These are phyloP conservation scores for Melanchra persicariae DNA, from an alignment of 2,888 invertebrate genomes.

Conservation along the genomic window DNA sequence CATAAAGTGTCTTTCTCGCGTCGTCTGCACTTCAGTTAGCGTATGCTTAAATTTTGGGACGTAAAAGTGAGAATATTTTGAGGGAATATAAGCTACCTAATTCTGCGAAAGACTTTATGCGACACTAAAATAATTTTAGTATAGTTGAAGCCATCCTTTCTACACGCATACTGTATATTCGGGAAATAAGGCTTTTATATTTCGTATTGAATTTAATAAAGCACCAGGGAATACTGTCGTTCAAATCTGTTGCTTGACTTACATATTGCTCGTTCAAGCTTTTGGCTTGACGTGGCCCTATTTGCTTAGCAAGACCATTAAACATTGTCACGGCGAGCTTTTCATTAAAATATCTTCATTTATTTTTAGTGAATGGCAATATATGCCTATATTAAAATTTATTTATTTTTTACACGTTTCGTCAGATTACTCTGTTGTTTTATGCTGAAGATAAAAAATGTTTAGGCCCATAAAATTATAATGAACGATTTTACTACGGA, in stretches of 20 bases:
- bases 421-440: conserved; percentile 54
- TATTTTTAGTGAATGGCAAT: conserved; percentile 31
- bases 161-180: conserved; percentile 26
- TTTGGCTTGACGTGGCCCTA: conserved; percentile 30
- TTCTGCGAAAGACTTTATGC: conserved; percentile 59
- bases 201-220: conserved; percentile 23
- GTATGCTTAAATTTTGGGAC: conserved; percentile 55
- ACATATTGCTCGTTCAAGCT: conserved; percentile 30
- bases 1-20: conserved; percentile 51
- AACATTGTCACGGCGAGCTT: conserved; percentile 47
- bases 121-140: conserved; percentile 61
- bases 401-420: conserved; percentile 40
- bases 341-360: conserved; percentile 40
- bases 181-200: conserved; percentile 17
- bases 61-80: conserved; percentile 60
- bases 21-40: conserved; percentile 54
- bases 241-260: conserved; percentile 24
- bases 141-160: conserved; percentile 35
- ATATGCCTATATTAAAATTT: conserved; percentile 3
- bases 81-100: conserved; percentile 55
- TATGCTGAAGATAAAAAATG: conserved; percentile 56
- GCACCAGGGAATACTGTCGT: conserved; percentile 21
- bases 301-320: conserved; percentile 44
- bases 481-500: conserved; percentile 52
- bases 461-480: conserved; percentile 53